These are phyloP conservation scores for Byasa hedistus DNA, from an alignment of 2,888 invertebrate genomes.

Conservation along the genomic window DNA sequence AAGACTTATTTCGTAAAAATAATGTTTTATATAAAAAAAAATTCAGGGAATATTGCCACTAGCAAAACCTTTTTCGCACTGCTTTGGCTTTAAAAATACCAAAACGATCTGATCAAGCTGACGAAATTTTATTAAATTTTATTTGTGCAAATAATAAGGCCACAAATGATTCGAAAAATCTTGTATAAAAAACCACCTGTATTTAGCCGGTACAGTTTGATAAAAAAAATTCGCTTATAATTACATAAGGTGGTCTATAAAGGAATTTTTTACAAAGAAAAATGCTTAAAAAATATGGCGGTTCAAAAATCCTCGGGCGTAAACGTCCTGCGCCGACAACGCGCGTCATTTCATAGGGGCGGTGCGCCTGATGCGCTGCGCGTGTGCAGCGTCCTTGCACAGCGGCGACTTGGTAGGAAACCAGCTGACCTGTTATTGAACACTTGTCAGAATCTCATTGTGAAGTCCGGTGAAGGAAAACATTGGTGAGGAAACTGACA, in stretches of 20 bases:
- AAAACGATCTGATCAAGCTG: conserved; percentile 40
- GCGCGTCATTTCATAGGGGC: conserved; percentile 61
- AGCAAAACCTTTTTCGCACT: too few species aligned
- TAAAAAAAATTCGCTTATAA: conserved; percentile 62
- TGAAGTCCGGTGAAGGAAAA: too few species aligned
- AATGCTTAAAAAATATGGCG: conserved; percentile 44
- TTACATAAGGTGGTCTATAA: conserved; percentile 47
- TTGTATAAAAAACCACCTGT: conserved; percentile 40
- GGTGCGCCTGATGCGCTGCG: conserved; percentile 60
- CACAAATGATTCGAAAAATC: conserved; percentile 47
- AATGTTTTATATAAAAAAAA: too few species aligned
- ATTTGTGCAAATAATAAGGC: conserved; percentile 44
- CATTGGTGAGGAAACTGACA: too few species aligned
- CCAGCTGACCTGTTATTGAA: conserved; percentile 58
- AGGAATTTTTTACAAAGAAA: conserved; percentile 45
- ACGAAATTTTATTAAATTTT: conserved; percentile 55
- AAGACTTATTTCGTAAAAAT: too few species aligned
- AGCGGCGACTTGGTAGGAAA: conserved; percentile 45
- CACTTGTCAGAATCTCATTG: too few species aligned
- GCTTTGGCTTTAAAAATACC: too few species aligned
- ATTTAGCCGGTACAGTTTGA: conserved; percentile 43
- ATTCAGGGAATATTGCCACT: too few species aligned
- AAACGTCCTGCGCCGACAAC: conserved; percentile 14
- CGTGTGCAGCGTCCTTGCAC: conserved; percentile 51
- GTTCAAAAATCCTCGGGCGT: conserved; percentile 34